Evolutionary conservation across 2,797 vertebrate genomes (phyloP).

Genomic region (Pangasius larnaudii): DNA sequence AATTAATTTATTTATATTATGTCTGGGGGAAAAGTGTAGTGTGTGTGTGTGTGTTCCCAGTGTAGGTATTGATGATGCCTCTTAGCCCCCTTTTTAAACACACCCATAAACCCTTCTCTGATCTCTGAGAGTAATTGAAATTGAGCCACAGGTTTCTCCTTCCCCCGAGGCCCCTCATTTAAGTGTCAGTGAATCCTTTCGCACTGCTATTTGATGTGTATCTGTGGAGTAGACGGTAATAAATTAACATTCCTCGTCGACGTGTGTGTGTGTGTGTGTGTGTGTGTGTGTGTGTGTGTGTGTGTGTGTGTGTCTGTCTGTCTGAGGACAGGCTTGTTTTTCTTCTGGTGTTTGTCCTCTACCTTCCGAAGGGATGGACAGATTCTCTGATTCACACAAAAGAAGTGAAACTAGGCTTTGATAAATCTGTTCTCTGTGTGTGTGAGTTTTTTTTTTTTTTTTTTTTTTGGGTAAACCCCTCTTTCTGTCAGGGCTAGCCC

Average conservation of each 20-base stretch:
- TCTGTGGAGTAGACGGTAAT: not conserved
- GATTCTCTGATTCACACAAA: not conserved
- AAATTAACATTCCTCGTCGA: not conserved
- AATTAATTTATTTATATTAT: not conserved
- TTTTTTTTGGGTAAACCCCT: not conserved
- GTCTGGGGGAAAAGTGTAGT: too few species aligned
- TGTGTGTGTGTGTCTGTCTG: not conserved
- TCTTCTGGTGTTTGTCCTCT: slow-evolving; percentile 15
- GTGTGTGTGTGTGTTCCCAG: not conserved
- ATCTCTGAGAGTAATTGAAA: slow-evolving; percentile 37
- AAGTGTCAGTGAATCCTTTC: slow-evolving; percentile 26
- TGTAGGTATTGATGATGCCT: not conserved
- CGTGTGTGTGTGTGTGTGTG: too few species aligned
- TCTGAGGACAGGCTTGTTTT: slow-evolving; percentile 15
- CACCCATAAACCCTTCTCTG: slow-evolving; percentile 23
- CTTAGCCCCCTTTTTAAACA: slow-evolving; percentile 3
- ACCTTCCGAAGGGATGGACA: not conserved
- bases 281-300: not conserved
- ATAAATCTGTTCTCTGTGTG: slow-evolving; percentile 5
- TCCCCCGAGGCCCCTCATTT: slow-evolving; percentile 16
- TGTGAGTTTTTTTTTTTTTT: not conserved
- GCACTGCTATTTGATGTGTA: slow-evolving; percentile 31
- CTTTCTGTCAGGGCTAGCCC: not conserved
- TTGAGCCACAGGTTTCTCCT: slow-evolving; percentile 22
- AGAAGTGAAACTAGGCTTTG: not conserved